These are phyloP conservation scores for Biston stratarius DNA, from an alignment of 2,888 invertebrate genomes.

Conservation along the genomic window DNA sequence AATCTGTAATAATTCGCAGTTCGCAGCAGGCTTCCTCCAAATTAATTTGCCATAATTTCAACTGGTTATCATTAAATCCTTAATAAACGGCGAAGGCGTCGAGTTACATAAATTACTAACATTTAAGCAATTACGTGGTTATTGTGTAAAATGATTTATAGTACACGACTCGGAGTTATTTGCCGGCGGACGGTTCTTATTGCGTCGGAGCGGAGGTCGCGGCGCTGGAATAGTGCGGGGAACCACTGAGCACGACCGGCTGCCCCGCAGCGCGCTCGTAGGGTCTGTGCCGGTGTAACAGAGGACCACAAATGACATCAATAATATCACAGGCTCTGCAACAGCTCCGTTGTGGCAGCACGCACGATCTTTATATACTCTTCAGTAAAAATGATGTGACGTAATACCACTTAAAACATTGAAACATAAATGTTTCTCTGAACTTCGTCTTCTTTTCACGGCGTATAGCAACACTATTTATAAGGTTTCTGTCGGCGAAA, in stretches of 20 bases:
- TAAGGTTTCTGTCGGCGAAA: too few species aligned
- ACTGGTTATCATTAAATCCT: constrained; percentile 38
- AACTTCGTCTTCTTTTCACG: too few species aligned
- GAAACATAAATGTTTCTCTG: too few species aligned
- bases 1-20: constrained; percentile 18
- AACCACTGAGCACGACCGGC: too few species aligned
- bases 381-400: neutral
- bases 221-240: neutral
- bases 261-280: too few species aligned
- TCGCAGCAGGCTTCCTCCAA: constrained; percentile 30
- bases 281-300: too few species aligned
- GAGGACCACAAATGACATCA: too few species aligned
- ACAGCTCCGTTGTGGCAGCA: too few species aligned
- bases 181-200: constrained; percentile 4
- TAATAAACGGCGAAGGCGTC: constrained; percentile 34
- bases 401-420: too few species aligned
- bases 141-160: constrained; percentile 38
- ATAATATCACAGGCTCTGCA: too few species aligned
- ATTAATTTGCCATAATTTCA: constrained; percentile 38
- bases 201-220: neutral
- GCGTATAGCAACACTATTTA: too few species aligned
- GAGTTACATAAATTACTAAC: constrained; percentile 41
- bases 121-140: constrained; percentile 40
- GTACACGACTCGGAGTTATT: neutral
- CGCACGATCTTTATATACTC: too few species aligned